phyloP scores from a whole-genome alignment of 2,113 vertebrate species.

The Macquaria ambigua region DNA sequence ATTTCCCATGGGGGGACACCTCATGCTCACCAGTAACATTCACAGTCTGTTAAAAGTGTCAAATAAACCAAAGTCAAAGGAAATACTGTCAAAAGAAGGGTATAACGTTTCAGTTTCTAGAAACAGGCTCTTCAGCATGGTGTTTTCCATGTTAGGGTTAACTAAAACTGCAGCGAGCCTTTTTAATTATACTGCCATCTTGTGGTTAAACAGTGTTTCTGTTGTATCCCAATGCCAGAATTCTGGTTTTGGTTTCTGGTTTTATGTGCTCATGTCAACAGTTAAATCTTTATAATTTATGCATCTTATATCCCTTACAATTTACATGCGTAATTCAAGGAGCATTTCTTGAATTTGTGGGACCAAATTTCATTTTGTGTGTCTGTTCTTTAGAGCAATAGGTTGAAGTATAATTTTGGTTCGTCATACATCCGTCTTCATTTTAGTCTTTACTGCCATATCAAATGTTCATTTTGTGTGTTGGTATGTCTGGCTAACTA shows the following conservation, averaged over 20 bases:
- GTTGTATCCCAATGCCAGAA: neutral
- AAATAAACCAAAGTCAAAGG: conserved; percentile 69
- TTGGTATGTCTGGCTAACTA: conserved; percentile 55
- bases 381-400: conserved; percentile 22
- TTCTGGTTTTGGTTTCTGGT: neutral
- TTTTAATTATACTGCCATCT: conserved; percentile 73
- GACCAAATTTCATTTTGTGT: conserved; percentile 70
- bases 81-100: conserved; percentile 33
- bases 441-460: conserved; percentile 48
- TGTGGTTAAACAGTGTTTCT: conserved; percentile 55
- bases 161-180: conserved; percentile 1
- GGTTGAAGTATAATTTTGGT: conserved; percentile 14
- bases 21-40: conserved; percentile 12
- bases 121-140: conserved; percentile 24
- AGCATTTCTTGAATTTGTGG: conserved; percentile 59
- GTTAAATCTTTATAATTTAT: conserved; percentile 49
- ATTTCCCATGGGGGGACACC: neutral
- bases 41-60: conserved; percentile 29
- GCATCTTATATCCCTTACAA: conserved; percentile 35
- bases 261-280: conserved; percentile 27
- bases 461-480: conserved; percentile 26
- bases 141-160: conserved; percentile 15
- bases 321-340: conserved; percentile 38
- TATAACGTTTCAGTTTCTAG: conserved; percentile 28
- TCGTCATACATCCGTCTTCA: conserved; percentile 48